Evolutionary conservation across 2,113 vertebrate genomes (phyloP), one percentile per base, ranked within the genome.

Genomic region (Malurus alboscapulatus): DNA sequence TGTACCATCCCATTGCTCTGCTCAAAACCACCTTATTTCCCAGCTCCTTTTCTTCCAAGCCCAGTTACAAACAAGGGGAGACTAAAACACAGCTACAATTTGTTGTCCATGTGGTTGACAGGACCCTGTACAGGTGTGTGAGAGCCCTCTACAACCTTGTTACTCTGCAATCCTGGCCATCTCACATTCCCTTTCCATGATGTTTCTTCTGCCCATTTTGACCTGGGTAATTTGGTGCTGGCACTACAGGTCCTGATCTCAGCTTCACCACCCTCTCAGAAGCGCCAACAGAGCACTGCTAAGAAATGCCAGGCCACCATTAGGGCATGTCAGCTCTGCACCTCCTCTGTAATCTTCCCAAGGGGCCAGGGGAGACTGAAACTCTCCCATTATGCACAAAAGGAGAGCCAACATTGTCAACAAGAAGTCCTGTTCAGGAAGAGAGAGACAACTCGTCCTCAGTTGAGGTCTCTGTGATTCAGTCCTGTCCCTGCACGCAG

Each of bases 401-500:
- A 66, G 36, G 13, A 92, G 38, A 79, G 22, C 7, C 53, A 73
- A 57, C n/a, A 48, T 17, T 54, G 34, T 26, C 11, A 10, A 4
- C 24, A 32, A 40, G 36, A 57, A 44, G 10, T 36, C 14, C 32
- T 65, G 20, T 18, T 73, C 22, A 66, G 2, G 8, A 54, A 4
- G 6, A 48, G 58, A 14, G 48, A 20, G 53, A 68, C 14, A 48
- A 57, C 0, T 0, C 1, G 1, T 50, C 57, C 32, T 51, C 61
- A 50, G 26, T 6, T 50, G 73, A 45, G 51, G 34, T 45, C 36
- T 42, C 1, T 1, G 3, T 50, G 17, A 80, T 22, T 78, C 44
- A 19, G 14, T 30, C 36, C 53, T 45, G 42, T 6, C 45, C 42
- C 50, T 51, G 59, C 36, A 45, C 2, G 27, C 40, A 84, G 51